A percentile compares a stretch with the other conserved stretches of the same genome.
Conservation (phyloP, 2,113 vertebrate species). For the Corythoichthys intestinalis region DNA sequence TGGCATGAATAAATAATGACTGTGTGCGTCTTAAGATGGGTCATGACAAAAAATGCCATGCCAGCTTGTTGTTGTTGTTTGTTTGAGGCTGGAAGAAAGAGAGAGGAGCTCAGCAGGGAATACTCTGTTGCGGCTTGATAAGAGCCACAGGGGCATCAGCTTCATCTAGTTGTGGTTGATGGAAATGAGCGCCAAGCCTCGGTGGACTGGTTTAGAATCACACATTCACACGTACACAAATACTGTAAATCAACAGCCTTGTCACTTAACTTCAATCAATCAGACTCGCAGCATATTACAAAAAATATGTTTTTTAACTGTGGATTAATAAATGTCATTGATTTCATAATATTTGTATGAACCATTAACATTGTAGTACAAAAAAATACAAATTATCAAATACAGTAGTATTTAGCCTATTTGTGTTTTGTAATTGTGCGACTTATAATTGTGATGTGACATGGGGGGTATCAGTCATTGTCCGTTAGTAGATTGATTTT, state of each 20-base stretch:
- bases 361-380: too few relatives aligned
- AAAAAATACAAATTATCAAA: too few relatives aligned
- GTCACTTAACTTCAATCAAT: not conserved
- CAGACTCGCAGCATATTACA: not conserved
- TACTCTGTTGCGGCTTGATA: constrained; percentile 74
- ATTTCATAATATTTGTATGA: too few relatives aligned
- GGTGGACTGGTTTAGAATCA: constrained; percentile 25
- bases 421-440: too few relatives aligned
- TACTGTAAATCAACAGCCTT: not conserved
- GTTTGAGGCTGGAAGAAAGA: constrained; percentile 59
- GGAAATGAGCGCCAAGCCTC: constrained; percentile 40
- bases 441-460: too few relatives aligned
- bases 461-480: too few relatives aligned
- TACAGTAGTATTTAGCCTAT: too few relatives aligned
- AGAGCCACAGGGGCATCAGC: constrained; percentile 64
- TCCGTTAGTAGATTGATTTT: too few relatives aligned
- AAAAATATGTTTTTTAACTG: too few relatives aligned
- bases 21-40: not conserved
- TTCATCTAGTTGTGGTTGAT: constrained; percentile 49
- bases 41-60: constrained; percentile 14
- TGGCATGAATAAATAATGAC: not conserved
- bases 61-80: constrained; percentile 43
- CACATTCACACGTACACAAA: constrained; percentile 7
- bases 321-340: too few relatives aligned
- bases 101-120: constrained; percentile 68